Evolutionary conservation across 2,888 invertebrate species (phyloP), one percentile per base, ranked within the genome.

Genomic region (Epicampocera succincta): DNA sequence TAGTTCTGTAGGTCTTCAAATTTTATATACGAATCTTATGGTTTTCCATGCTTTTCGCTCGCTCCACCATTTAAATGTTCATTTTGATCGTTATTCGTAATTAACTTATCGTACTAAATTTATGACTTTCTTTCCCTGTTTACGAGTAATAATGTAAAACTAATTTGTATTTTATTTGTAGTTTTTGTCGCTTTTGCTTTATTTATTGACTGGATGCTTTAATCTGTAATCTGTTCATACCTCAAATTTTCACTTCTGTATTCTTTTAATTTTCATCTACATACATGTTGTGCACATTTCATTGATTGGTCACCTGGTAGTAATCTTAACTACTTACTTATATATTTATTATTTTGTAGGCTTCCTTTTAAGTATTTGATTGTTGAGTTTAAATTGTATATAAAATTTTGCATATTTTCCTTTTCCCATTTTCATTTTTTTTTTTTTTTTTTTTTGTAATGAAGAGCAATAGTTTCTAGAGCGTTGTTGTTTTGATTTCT

Each of bases 261-360:
- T 69, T 38, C 12, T n/a, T 48, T 25, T 69, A n/a, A 29, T 72
- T 40, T 66, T 21, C 73, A 69, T 69, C 21, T 77, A 69, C 25
- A 25, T 25, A 5, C 73, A 77, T 81, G 73, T 74, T 81, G 38
- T 54, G 63, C 73, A 82, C 69, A 68, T 60, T n/a, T 65, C 58
- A 71, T 71, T 65, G 25, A 56, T 29, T 63, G 29, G 61, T 52
- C 58, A 73, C 61, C 46, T 66, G n/a, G 11, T 56, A 46, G 33
- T 11, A n/a, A n/a, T 58, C 71, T 56, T 42, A 42, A 42, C 40
- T 66, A 5, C 40, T 33, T 54, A 50, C 17, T 15, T 73, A 33
- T 54, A 33, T 15, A n/a, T 15, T 15, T 33, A 12, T 38, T 56
- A 33, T 15, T 25, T 25, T n/a, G n/a, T n/a, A n/a, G n/a, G 5